Percentiles rank a stretch among this genome's conserved stretches.
These are phyloP conservation scores for Tonatia bakeri DNA, from an alignment of 2,113 vertebrate genomes.

Conservation along the genomic window DNA sequence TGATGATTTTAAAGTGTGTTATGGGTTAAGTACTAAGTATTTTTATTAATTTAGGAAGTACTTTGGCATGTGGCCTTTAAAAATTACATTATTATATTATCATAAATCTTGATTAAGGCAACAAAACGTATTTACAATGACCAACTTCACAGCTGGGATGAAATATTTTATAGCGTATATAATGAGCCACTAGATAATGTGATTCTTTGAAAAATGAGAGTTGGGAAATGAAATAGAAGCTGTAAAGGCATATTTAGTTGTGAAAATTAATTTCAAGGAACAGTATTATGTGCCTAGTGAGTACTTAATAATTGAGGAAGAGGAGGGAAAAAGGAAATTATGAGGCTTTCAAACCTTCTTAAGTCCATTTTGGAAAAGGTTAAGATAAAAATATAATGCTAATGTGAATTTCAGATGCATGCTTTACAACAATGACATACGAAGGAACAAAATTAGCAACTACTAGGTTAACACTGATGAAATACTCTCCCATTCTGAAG, in stretches of 20 bases:
- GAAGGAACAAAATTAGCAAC: conserved; percentile 30
- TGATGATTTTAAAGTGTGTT: conserved; percentile 58
- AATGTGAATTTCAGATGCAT: conserved; percentile 23
- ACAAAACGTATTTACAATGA: conserved; percentile 67
- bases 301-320: conserved; percentile 47
- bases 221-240: conserved; percentile 62
- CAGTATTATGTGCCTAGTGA: conserved; percentile 32
- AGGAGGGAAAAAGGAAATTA: conserved; percentile 12
- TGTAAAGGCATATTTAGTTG: conserved; percentile 64
- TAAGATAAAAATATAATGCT: conserved; percentile 43
- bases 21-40: conserved; percentile 64
- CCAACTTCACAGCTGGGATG: conserved; percentile 58
- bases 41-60: conserved; percentile 72
- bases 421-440: neutral
- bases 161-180: conserved; percentile 57
- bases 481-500: neutral
- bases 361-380: conserved; percentile 37
- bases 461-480: neutral
- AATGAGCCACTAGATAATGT: conserved; percentile 64
- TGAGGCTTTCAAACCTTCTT: conserved; percentile 17
- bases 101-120: conserved; percentile 68
- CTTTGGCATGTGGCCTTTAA: conserved; percentile 67
- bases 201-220: conserved; percentile 56
- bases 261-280: conserved; percentile 66
- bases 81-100: conserved; percentile 68